Evolutionary conservation across 2,888 invertebrate genomes (phyloP).

Genomic region (Cryptus viduatorius): DNA sequence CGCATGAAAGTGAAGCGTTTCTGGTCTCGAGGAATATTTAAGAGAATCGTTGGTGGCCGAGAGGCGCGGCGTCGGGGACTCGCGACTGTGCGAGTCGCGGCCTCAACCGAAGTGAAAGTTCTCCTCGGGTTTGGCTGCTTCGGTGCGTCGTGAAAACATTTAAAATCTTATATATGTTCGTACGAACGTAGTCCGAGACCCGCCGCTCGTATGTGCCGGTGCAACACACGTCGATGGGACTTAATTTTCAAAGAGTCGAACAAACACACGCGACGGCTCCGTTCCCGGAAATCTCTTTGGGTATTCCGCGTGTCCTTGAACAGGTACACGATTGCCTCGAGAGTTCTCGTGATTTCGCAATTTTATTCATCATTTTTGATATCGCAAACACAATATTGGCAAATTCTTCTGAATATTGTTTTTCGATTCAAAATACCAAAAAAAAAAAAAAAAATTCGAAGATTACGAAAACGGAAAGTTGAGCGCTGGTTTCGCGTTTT

Average conservation of each 20-base stretch:
- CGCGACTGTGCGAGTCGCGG: conserved; percentile 71
- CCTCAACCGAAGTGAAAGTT: conserved; percentile 81
- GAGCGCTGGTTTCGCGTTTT: background rate
- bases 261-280: conserved; percentile 1
- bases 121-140: conserved; percentile 62
- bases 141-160: conserved; percentile 50
- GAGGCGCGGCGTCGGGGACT: conserved; percentile 36
- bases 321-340: conserved; percentile 41
- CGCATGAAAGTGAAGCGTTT: conserved; percentile 79
- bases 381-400: background rate
- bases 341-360: background rate
- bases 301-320: conserved; percentile 61
- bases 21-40: conserved; percentile 75
- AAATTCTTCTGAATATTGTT: background rate
- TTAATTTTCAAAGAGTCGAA: conserved; percentile 31
- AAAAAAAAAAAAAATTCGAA: too few relatives aligned
- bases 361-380: background rate
- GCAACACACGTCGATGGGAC: background rate
- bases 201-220: background rate
- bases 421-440: background rate
- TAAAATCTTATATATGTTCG: background rate
- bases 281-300: conserved; percentile 59
- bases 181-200: background rate
- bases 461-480: too few relatives aligned
- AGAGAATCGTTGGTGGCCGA: conserved; percentile 66